Percentiles rank a stretch among this genome's conserved stretches.
Evolutionary conservation across 2,888 invertebrate species (phyloP).

Genomic region (Drosophila mimica): DNA sequence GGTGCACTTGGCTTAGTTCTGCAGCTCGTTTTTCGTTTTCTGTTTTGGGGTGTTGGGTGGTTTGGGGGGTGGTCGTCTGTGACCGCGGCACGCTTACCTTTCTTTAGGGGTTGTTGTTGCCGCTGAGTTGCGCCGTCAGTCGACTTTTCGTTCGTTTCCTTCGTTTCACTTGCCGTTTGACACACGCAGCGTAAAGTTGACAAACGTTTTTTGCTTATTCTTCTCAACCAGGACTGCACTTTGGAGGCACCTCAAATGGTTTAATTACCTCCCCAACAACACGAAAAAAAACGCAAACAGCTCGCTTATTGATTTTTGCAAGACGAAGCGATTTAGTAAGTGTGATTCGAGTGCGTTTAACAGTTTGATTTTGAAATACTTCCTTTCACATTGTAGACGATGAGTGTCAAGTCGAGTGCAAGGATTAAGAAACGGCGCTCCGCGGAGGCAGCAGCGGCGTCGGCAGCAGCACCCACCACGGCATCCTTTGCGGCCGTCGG

Average conservation of each 20-base stretch:
- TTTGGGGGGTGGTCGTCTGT: constrained; percentile 15
- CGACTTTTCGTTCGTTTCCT: constrained; percentile 16
- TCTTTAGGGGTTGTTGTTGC: constrained; percentile 74
- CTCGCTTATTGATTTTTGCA: constrained; percentile 67
- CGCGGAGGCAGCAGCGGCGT: constrained; percentile 75
- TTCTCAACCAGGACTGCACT: constrained; percentile 15
- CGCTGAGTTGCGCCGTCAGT: constrained; percentile 77
- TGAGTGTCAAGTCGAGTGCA: constrained; percentile 77
- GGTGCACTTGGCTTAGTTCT: constrained; percentile 73
- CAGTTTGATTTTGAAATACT: background rate
- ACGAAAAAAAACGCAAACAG: constrained; percentile 41
- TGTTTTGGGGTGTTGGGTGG: constrained; percentile 29
- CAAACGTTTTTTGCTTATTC: constrained; percentile 33
- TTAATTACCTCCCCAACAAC: constrained; percentile 33
- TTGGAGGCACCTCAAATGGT: constrained; percentile 42
- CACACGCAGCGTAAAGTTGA: constrained; percentile 46
- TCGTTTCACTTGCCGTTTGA: constrained; percentile 62
- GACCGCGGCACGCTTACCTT: constrained; percentile 52
- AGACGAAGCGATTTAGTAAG: background rate
- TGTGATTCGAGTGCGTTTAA: constrained; percentile 1
- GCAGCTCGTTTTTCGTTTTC: constrained; percentile 23
- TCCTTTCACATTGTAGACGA: constrained; percentile 22
- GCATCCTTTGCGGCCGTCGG: constrained; percentile 37
- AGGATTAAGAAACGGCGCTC: constrained; percentile 79
- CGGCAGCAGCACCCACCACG: constrained; percentile 15